These are phyloP conservation scores for Sinocyclocheilus anshuiensis DNA, from an alignment of 2,113 vertebrate genomes.

Conservation along the genomic window DNA sequence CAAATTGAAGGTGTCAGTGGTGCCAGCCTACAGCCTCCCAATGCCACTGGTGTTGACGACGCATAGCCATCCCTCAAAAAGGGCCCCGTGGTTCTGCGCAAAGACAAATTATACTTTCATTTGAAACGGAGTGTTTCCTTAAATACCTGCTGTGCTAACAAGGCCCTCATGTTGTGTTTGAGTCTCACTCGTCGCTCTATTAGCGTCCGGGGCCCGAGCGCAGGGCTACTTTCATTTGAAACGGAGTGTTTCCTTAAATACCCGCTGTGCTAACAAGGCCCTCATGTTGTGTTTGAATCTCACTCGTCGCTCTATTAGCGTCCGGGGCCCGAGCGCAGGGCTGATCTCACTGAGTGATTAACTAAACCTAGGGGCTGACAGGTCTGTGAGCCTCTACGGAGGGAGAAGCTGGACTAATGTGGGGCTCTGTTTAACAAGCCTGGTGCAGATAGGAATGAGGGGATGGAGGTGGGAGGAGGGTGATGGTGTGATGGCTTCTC, in stretches of 20 bases:
- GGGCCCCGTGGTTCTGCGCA: slow-evolving; percentile 50
- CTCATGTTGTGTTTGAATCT: slow-evolving; percentile 53
- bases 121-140: slow-evolving; percentile 79
- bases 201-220: slow-evolving; percentile 71
- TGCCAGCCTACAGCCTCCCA: slow-evolving; percentile 44
- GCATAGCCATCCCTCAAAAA: slow-evolving; percentile 52
- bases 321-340: slow-evolving; percentile 69
- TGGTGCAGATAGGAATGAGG: slow-evolving; percentile 26
- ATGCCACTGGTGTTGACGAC: slow-evolving; percentile 49
- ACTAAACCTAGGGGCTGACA: slow-evolving; percentile 79
- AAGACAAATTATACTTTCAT: slow-evolving; percentile 79
- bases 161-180: slow-evolving; percentile 62
- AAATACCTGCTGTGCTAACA: slow-evolving; percentile 80
- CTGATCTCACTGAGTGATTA: slow-evolving; percentile 79
- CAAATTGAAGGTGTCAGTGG: slow-evolving; percentile 73
- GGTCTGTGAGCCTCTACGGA: slow-evolving; percentile 67
- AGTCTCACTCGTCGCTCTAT: slow-evolving; percentile 72
- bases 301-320: slow-evolving; percentile 75
- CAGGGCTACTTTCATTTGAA: slow-evolving; percentile 74
- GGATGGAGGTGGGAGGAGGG: slow-evolving; percentile 25
- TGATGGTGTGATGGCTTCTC: slow-evolving; percentile 38
- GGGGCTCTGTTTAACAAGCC: slow-evolving; percentile 74
- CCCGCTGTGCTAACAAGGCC: slow-evolving; percentile 77
- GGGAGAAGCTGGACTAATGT: slow-evolving; percentile 70
- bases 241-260: slow-evolving; percentile 81